These are phyloP conservation scores for Collichthys lucidus DNA, from an alignment of 2,113 vertebrate species.

Conservation along the genomic window DNA sequence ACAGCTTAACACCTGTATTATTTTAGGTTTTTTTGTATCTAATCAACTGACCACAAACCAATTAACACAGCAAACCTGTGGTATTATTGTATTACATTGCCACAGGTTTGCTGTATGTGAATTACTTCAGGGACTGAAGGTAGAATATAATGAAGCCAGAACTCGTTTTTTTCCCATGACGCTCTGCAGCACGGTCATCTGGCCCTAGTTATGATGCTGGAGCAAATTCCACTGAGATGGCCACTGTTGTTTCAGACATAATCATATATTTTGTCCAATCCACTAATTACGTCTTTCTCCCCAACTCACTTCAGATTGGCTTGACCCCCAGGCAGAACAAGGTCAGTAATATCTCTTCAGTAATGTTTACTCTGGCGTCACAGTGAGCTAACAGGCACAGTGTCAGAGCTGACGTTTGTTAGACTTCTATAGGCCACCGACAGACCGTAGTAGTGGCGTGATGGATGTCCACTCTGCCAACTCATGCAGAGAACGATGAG, in stretches of 20 bases:
- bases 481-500: constrained; percentile 64
- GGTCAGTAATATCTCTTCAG: constrained; percentile 23
- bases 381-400: constrained; percentile 30
- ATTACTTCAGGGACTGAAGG: not conserved
- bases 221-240: not conserved
- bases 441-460: constrained; percentile 27
- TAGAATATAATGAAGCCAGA: not conserved
- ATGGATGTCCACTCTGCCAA: constrained; percentile 63
- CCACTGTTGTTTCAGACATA: not conserved
- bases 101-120: not conserved
- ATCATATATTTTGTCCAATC: constrained; percentile 16
- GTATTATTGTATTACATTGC: no score
- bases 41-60: not conserved
- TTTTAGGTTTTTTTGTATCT: not conserved
- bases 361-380: constrained; percentile 23
- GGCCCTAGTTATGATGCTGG: not conserved
- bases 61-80: not conserved
- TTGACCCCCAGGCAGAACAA: constrained; percentile 36
- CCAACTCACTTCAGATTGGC: not conserved
- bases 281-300: constrained; percentile 30
- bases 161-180: not conserved
- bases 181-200: not conserved
- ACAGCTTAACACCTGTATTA: not conserved
- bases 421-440: constrained; percentile 36
- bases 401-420: constrained; percentile 32